A percentile compares a stretch with the other conserved stretches of the same genome.
Evolutionary conservation across 2,888 invertebrate genomes (phyloP).

Genomic region (Scaeva pyrastri): DNA sequence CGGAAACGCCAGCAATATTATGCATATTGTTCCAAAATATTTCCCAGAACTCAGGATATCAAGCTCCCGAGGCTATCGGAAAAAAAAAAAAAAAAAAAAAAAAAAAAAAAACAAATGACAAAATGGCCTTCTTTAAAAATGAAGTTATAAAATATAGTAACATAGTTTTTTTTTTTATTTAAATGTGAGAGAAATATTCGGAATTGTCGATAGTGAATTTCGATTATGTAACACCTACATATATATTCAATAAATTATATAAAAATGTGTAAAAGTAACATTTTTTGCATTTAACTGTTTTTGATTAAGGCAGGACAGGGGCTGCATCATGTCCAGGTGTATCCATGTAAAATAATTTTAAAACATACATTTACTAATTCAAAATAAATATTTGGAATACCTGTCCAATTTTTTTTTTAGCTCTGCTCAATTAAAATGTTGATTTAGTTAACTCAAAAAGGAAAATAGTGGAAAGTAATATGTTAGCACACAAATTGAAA

Average conservation of each 20-base stretch:
- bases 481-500: too few species aligned
- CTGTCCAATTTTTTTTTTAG: too few species aligned
- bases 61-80: not conserved
- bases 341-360: too few species aligned
- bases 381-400: too few species aligned
- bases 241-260: too few species aligned
- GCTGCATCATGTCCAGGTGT: too few species aligned
- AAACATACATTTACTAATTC: too few species aligned
- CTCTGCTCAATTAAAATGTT: too few species aligned
- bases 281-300: not conserved
- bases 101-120: not conserved
- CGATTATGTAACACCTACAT: too few species aligned
- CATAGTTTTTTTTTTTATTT: not conserved
- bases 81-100: not conserved
- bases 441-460: too few species aligned
- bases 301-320: not conserved
- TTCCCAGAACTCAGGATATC: not conserved
- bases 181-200: not conserved
- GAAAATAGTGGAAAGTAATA: too few species aligned
- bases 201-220: not conserved
- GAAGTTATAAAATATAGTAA: not conserved
- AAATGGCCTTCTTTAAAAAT: slow-evolving; percentile 5
- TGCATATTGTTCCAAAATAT: slow-evolving; percentile 8
- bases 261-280: not conserved
- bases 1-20: slow-evolving; percentile 27